These are phyloP conservation scores for Spinus pinus DNA, from an alignment of 2,797 vertebrate genomes.

Conservation along the genomic window DNA sequence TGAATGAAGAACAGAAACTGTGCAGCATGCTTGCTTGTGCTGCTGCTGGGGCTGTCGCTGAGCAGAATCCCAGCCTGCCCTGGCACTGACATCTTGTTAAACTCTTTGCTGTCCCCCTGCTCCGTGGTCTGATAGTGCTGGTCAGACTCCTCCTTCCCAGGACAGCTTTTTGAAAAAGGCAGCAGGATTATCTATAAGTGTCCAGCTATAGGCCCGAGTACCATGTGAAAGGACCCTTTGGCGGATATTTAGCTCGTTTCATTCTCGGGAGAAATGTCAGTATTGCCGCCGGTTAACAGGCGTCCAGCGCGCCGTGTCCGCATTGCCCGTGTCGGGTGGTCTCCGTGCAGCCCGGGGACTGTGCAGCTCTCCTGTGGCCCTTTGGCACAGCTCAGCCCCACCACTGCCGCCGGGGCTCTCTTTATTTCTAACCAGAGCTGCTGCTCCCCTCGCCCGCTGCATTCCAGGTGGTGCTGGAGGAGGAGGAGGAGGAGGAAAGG, in stretches of 20 bases:
- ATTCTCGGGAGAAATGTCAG: neutral
- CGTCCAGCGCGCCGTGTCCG: accelerated
- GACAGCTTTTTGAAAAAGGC: neutral
- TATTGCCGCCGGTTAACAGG: neutral
- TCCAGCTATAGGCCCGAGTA: neutral
- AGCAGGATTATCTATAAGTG: neutral
- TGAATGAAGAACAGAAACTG: neutral
- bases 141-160: neutral
- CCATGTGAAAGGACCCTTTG: neutral
- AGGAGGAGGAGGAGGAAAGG: conserved; percentile 26
- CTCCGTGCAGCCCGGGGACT: neutral
- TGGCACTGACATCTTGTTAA: neutral
- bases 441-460: neutral
- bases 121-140: neutral
- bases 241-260: neutral
- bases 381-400: neutral
- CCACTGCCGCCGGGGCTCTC: neutral
- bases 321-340: accelerated
- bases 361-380: neutral
- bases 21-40: neutral
- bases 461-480: conserved; percentile 39
- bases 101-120: neutral
- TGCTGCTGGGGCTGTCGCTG: neutral
- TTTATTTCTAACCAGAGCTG: neutral
- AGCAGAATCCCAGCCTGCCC: neutral